A percentile compares a stretch with the other conserved stretches of the same genome.
phyloP scores from a whole-genome alignment of 2,888 invertebrate species.

The Agrotis clavis region DNA sequence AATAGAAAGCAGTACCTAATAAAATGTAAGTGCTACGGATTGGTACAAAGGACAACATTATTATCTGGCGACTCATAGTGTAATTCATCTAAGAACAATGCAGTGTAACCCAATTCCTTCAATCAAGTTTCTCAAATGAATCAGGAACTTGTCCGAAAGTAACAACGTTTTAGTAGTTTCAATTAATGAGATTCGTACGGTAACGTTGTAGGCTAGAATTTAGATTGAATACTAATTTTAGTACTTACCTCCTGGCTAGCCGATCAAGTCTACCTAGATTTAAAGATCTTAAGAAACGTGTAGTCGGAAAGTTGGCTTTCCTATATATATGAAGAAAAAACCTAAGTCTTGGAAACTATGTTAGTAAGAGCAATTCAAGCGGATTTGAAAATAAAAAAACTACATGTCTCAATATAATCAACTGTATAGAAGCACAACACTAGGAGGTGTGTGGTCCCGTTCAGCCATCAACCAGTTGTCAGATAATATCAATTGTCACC shows the following conservation, averaged over 20 bases:
- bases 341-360: no score
- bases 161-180: conserved; percentile 29
- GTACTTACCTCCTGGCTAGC: background rate
- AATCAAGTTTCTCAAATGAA: conserved; percentile 55
- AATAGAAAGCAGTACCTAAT: conserved; percentile 35
- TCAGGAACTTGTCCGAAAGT: conserved; percentile 41
- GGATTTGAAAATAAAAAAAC: conserved; percentile 9
- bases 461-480: conserved; percentile 79
- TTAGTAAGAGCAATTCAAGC: conserved; percentile 3
- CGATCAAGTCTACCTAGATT: background rate
- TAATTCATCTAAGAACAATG: conserved; percentile 57
- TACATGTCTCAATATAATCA: conserved; percentile 29
- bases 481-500: conserved; percentile 78
- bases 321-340: background rate
- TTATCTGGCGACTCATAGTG: conserved; percentile 44
- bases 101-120: conserved; percentile 59
- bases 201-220: conserved; percentile 2
- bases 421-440: conserved; percentile 27
- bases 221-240: conserved; percentile 29
- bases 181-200: conserved; percentile 22
- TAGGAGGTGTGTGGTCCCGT: conserved; percentile 78
- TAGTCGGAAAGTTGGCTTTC: background rate
- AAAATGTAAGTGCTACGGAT: conserved; percentile 25
- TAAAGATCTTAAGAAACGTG: background rate
- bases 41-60: conserved; percentile 42